phyloP scores from a whole-genome alignment of 2,888 invertebrate species.

The Elmis aenea region DNA sequence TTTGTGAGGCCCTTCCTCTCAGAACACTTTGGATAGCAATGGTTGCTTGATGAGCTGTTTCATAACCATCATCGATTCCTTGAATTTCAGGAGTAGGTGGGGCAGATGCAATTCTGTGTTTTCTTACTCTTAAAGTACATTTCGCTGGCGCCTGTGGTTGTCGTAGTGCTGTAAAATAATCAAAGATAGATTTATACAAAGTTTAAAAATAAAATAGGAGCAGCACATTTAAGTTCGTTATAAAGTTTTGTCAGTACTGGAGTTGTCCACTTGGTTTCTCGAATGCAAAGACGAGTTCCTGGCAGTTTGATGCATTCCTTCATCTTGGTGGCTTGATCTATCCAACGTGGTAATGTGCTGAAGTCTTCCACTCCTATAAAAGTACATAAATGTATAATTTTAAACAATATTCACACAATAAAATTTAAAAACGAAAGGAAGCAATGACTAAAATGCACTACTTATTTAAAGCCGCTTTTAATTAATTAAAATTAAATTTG shows the following conservation, averaged over 20 bases:
- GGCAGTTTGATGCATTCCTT: constrained; percentile 47
- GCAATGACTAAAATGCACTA: too few species aligned
- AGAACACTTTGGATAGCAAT: constrained; percentile 62
- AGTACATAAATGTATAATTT: too few species aligned
- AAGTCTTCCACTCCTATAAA: constrained; percentile 51
- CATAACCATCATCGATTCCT: constrained; percentile 37
- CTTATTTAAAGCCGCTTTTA: too few species aligned
- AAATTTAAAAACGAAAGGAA: too few species aligned
- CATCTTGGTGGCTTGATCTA: constrained; percentile 44
- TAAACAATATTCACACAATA: too few species aligned
- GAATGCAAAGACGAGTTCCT: constrained; percentile 50
- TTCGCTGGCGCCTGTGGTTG: too few species aligned
- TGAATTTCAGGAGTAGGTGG: constrained; percentile 36
- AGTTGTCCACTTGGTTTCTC: constrained; percentile 63
- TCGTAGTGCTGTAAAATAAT: constrained; percentile 5
- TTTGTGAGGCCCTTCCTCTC: constrained; percentile 67
- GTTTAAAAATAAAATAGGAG: too few species aligned
- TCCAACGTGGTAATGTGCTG: constrained; percentile 50
- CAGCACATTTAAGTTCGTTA: constrained; percentile 55
- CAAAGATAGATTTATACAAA: too few species aligned
- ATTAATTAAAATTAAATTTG: too few species aligned
- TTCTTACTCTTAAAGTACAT: constrained; percentile 27
- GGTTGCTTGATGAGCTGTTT: constrained; percentile 52
- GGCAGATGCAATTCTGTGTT: constrained; percentile 25
- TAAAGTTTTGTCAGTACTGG: constrained; percentile 56